Conservation (phyloP, 2,797 vertebrate species). For the Helarctos malayanus region DNA sequence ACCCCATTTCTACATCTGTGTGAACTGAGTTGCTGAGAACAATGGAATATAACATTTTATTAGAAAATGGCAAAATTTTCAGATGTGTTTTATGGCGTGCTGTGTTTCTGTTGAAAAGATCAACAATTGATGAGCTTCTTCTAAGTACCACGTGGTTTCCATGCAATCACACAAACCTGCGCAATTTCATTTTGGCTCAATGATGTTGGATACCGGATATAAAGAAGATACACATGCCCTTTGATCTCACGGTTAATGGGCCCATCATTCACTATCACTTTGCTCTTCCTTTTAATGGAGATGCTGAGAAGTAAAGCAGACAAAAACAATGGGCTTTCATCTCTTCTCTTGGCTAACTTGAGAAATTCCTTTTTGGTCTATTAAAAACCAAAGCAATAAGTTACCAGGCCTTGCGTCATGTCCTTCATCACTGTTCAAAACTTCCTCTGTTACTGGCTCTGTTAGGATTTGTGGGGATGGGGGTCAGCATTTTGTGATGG, state of each 20-base stretch:
- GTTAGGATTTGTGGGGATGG: not conserved
- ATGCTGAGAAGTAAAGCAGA: not conserved
- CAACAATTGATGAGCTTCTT: not conserved
- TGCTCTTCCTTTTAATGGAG: not conserved
- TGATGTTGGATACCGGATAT: not conserved
- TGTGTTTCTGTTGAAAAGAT: not conserved
- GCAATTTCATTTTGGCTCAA: not conserved
- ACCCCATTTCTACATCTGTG: not conserved
- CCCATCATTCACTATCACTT: not conserved
- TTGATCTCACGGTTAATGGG: not conserved
- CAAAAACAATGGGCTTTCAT: not conserved
- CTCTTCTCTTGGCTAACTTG: conserved; percentile 40
- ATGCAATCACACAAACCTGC: not conserved
- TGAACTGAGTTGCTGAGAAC: not conserved
- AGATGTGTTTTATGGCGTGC: not conserved
- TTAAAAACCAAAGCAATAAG: not conserved
- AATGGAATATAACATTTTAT: conserved; percentile 1
- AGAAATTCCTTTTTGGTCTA: not conserved
- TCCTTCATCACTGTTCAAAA: not conserved
- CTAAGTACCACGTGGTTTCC: not conserved
- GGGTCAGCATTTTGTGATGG: not conserved
- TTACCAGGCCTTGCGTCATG: not conserved
- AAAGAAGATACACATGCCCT: not conserved
- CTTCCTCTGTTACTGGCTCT: not conserved
- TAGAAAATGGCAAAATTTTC: not conserved